Evolutionary conservation across 2,113 vertebrate species (phyloP).

Genomic region (Excalfactoria chinensis): DNA sequence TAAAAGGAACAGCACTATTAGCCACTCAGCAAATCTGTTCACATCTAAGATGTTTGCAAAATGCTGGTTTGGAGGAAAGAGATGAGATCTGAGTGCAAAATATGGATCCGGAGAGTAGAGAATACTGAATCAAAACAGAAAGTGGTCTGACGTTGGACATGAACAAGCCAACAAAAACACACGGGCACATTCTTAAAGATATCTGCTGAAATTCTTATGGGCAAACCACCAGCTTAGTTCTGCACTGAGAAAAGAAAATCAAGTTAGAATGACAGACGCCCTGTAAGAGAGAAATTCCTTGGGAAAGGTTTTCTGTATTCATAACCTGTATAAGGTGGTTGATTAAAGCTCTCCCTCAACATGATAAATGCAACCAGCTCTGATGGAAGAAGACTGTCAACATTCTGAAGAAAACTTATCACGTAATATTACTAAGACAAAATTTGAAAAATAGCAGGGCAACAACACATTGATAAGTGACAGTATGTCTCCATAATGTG

Average conservation of each 20-base stretch:
- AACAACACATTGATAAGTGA: not conserved
- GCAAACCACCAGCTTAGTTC: not conserved
- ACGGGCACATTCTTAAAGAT: not conserved
- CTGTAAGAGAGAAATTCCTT: not conserved
- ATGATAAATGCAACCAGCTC: not conserved
- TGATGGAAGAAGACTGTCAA: not conserved
- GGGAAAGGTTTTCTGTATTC: not conserved
- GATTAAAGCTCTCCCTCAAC: not conserved
- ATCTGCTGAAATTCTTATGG: not conserved
- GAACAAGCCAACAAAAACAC: not conserved
- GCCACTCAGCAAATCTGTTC: not conserved
- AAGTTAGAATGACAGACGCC: not conserved
- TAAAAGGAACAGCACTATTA: not conserved
- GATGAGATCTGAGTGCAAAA: not conserved
- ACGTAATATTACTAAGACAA: not conserved
- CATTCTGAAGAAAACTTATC: not conserved
- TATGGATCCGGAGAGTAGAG: not conserved
- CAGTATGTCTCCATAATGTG: not conserved
- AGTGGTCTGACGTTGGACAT: not conserved
- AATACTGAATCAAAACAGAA: not conserved
- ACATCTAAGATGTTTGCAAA: not conserved
- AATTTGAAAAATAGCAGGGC: not conserved
- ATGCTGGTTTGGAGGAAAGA: not conserved
- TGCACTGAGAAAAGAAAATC: not conserved
- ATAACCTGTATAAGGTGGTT: not conserved